These are phyloP conservation scores for Anthopleura sola DNA, from an alignment of 64 coral and sea anemone species.

Conservation along the genomic window DNA sequence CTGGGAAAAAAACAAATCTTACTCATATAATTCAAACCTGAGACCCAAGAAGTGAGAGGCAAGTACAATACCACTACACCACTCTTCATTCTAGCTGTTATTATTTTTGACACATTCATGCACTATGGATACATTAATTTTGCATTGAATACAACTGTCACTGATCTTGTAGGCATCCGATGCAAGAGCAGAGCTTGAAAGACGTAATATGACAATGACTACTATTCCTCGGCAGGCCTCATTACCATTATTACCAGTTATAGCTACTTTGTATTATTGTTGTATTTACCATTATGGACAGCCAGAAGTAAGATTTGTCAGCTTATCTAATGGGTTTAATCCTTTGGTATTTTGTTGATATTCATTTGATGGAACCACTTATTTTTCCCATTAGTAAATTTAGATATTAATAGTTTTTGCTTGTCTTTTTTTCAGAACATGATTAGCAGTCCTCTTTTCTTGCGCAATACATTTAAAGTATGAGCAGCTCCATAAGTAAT, in stretches of 20 bases:
- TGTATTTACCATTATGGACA: conserved; percentile 70
- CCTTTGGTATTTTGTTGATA: neutral
- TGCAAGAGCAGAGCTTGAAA: conserved; percentile 53
- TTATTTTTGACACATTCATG: no score
- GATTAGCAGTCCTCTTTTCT: conserved; percentile 30
- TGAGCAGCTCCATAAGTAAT: neutral
- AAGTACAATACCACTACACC: no score
- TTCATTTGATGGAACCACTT: no score
- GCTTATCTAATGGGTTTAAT: neutral
- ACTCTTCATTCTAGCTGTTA: no score
- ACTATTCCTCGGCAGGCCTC: conserved; percentile 55
- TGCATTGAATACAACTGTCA: no score
- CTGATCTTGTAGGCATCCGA: conserved; percentile 33
- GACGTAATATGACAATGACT: conserved; percentile 46
- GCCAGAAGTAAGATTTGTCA: conserved; percentile 31
- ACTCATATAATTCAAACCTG: no score
- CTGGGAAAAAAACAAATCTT: no score
- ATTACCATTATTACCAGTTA: conserved; percentile 51
- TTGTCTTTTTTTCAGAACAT: conserved; percentile 22
- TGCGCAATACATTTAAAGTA: conserved; percentile 49
- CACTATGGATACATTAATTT: no score
- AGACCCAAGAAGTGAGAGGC: no score
- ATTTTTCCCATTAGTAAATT: neutral
- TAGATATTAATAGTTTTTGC: neutral
- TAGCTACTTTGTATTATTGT: conserved; percentile 83